Conservation (phyloP, 1,140 invertebrate species). For the Zaprionus nigranus region DNA sequence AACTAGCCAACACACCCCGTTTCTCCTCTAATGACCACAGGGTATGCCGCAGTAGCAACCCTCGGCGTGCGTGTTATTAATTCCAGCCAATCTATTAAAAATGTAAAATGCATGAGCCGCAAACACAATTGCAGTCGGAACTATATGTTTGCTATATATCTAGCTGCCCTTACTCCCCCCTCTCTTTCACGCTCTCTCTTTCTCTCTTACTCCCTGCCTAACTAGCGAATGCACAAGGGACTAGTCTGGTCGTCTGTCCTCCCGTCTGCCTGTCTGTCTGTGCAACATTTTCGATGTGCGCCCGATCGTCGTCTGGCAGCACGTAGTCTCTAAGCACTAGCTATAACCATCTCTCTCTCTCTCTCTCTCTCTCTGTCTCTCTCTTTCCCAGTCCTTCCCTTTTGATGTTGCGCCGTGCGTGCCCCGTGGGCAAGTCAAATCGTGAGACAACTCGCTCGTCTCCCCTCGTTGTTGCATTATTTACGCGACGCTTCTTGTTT, state of each 20-base stretch:
- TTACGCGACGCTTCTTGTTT: slow-evolving; percentile 80
- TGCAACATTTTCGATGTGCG: slow-evolving; percentile 12
- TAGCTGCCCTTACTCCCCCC: neutral
- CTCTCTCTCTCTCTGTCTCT: neutral
- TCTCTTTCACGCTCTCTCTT: neutral
- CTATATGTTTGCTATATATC: slow-evolving; percentile 19
- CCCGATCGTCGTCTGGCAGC: slow-evolving; percentile 55
- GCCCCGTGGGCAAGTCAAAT: slow-evolving; percentile 49
- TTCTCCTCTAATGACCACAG: slow-evolving; percentile 1
- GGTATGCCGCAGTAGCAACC: slow-evolving; percentile 4
- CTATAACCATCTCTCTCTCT: neutral
- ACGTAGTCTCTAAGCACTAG: slow-evolving; percentile 56
- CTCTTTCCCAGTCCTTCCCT: slow-evolving; percentile 20
- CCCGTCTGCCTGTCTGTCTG: slow-evolving; percentile 6
- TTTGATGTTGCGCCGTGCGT: slow-evolving; percentile 57
- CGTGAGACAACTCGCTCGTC: slow-evolving; percentile 28
- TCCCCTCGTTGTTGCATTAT: slow-evolving; percentile 67
- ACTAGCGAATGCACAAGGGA: slow-evolving; percentile 57
- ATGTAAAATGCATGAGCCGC: slow-evolving; percentile 81
- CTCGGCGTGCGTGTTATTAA: slow-evolving; percentile 62
- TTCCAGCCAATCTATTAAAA: slow-evolving; percentile 81
- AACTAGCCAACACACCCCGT: neutral
- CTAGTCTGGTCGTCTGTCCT: slow-evolving; percentile 12
- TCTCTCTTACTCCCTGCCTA: neutral
- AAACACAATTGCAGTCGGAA: slow-evolving; percentile 72